Evolutionary conservation across 2,888 invertebrate species (phyloP).

Genomic region (Tetrapedia diversipes): DNA sequence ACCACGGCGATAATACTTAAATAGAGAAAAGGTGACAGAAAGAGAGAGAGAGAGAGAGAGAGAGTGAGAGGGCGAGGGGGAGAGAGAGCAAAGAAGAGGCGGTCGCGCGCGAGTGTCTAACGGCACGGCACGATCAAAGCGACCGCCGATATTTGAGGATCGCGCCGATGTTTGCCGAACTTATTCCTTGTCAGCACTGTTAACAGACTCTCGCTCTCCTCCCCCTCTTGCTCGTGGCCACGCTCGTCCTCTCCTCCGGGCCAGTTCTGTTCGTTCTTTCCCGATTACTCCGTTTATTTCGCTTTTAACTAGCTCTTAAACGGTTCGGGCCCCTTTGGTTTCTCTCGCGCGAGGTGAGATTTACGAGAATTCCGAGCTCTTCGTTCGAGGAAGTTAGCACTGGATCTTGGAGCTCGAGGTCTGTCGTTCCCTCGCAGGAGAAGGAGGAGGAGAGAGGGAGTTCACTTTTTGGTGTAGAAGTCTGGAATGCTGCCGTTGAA

Average conservation of each 20-base stretch:
- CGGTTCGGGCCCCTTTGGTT: background rate
- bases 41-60: too few species aligned
- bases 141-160: conserved; percentile 80
- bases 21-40: conserved; percentile 72
- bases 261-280: conserved; percentile 36
- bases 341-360: background rate
- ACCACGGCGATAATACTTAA: conserved; percentile 65
- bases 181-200: conserved; percentile 81
- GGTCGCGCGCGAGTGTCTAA: conserved; percentile 70
- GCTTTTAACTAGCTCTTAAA: conserved; percentile 8
- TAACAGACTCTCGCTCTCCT: conserved; percentile 74
- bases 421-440: too few species aligned
- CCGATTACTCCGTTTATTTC: conserved; percentile 39
- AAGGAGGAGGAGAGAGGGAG: too few species aligned
- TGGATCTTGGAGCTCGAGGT: too few species aligned
- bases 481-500: too few species aligned
- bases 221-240: conserved; percentile 37
- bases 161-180: conserved; percentile 79
- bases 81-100: conserved; percentile 73
- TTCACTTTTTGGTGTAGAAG: too few species aligned
- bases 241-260: background rate
- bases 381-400: too few species aligned
- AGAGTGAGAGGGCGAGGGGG: conserved; percentile 72
- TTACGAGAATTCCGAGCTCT: background rate
- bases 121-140: conserved; percentile 76